Percentiles rank a stretch among this genome's conserved stretches.
phyloP scores from a whole-genome alignment of 2,797 vertebrate genomes.

The Channa striata region DNA sequence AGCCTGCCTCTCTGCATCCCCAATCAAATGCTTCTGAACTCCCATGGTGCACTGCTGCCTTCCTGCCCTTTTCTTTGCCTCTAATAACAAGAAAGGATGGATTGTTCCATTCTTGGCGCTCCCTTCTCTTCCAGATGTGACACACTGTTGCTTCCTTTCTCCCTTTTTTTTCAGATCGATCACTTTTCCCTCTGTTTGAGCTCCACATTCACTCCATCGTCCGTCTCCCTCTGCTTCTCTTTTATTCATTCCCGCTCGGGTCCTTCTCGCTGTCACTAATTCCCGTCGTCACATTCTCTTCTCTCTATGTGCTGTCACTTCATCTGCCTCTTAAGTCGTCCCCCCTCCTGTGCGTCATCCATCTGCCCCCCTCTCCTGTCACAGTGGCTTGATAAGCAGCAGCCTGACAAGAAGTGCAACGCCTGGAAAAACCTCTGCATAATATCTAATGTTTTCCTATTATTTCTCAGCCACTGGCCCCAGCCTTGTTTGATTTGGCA shows the following conservation, averaged over 20 bases:
- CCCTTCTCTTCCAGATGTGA: constrained; percentile 69
- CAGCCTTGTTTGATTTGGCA: constrained; percentile 15
- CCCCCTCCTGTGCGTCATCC: constrained; percentile 36
- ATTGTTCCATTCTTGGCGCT: constrained; percentile 75
- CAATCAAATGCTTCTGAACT: constrained; percentile 64
- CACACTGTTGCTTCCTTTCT: constrained; percentile 60
- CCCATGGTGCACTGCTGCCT: constrained; percentile 71
- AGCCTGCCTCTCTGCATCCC: constrained; percentile 38
- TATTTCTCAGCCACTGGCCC: neutral
- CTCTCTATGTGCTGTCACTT: constrained; percentile 36
- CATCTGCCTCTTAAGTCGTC: constrained; percentile 55
- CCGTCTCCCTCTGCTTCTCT: constrained; percentile 15
- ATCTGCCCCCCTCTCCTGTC: constrained; percentile 34
- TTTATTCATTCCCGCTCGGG: constrained; percentile 57
- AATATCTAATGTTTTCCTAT: constrained; percentile 2
- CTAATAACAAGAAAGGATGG: constrained; percentile 72
- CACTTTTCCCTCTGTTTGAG: constrained; percentile 39
- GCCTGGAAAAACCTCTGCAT: constrained; percentile 16
- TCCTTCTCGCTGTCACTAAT: constrained; percentile 31
- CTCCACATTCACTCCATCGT: constrained; percentile 25
- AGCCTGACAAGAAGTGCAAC: constrained; percentile 16
- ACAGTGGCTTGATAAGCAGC: constrained; percentile 50
- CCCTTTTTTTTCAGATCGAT: constrained; percentile 41
- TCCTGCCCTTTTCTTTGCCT: constrained; percentile 62
- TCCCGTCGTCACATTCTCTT: constrained; percentile 49